Evolutionary conservation across 1,140 invertebrate genomes (phyloP).

Genomic region (Rhopalosiphum padi): DNA sequence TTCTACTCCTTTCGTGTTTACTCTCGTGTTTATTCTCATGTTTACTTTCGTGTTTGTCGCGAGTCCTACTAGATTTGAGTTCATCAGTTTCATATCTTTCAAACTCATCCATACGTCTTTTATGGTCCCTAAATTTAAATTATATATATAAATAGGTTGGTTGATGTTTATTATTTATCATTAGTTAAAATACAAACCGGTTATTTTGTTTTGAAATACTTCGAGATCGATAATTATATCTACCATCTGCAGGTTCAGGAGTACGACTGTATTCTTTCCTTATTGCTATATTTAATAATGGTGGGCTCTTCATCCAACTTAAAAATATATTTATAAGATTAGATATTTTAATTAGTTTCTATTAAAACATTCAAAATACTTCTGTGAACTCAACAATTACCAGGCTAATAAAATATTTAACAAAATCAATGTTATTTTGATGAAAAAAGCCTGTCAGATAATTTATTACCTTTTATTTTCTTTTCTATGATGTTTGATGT

Average conservation of each 20-base stretch:
- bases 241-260: slow-evolving; percentile 6
- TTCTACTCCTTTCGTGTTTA: slow-evolving; percentile 18
- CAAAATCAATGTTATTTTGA: slow-evolving; percentile 18
- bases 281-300: slow-evolving; percentile 35
- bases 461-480: slow-evolving; percentile 54
- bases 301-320: slow-evolving; percentile 45
- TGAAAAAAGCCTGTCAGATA: neutral
- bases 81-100: slow-evolving; percentile 25
- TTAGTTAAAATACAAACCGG: slow-evolving; percentile 26
- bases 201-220: slow-evolving; percentile 42
- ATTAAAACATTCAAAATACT: slow-evolving; percentile 1
- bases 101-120: slow-evolving; percentile 36
- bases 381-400: neutral
- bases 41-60: neutral
- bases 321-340: slow-evolving; percentile 17
- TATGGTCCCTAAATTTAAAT: slow-evolving; percentile 17
- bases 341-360: neutral
- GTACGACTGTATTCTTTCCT: slow-evolving; percentile 43
- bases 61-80: neutral
- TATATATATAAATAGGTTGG: neutral
- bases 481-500: slow-evolving; percentile 21
- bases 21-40: neutral
- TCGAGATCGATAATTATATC: neutral
- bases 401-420: neutral
- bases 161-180: neutral